Percentiles rank a stretch among this genome's conserved stretches.
These are phyloP conservation scores for Metellina segmentata DNA, from an alignment of 2,888 invertebrate species.

Conservation along the genomic window DNA sequence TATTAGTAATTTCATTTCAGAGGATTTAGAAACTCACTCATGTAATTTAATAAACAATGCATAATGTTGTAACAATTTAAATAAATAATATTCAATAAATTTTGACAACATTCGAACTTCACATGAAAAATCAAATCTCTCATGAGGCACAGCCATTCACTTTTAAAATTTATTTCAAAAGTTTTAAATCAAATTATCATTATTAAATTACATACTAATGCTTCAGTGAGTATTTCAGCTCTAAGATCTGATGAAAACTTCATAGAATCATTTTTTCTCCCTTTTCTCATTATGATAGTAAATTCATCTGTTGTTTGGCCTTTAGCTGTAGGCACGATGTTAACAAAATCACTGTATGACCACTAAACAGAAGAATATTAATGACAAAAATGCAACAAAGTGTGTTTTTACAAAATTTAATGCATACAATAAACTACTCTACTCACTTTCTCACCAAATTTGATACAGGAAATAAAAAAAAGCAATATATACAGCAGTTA, in stretches of 20 bases:
- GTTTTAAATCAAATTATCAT: not conserved
- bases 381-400: not conserved
- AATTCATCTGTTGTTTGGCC: slow-evolving; percentile 82
- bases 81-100: no score
- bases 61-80: no score
- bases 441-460: not conserved
- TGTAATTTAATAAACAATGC: no score
- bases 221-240: slow-evolving; percentile 94
- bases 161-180: not conserved
- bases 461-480: not conserved
- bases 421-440: no score
- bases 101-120: no score
- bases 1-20: no score
- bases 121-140: no score
- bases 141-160: no score
- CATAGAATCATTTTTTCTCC: slow-evolving; percentile 94
- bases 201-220: slow-evolving; percentile 83
- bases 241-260: slow-evolving; percentile 97
- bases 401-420: no score
- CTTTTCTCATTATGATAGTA: slow-evolving; percentile 91
- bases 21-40: no score
- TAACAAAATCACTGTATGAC: slow-evolving; percentile 83
- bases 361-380: slow-evolving; percentile 81
- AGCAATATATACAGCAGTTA: not conserved
- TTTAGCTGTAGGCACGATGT: slow-evolving; percentile 81